A percentile compares a stretch with the other conserved stretches of the same genome.
phyloP scores from a whole-genome alignment of 1,140 invertebrate genomes.

The Hycleus cichorii region DNA sequence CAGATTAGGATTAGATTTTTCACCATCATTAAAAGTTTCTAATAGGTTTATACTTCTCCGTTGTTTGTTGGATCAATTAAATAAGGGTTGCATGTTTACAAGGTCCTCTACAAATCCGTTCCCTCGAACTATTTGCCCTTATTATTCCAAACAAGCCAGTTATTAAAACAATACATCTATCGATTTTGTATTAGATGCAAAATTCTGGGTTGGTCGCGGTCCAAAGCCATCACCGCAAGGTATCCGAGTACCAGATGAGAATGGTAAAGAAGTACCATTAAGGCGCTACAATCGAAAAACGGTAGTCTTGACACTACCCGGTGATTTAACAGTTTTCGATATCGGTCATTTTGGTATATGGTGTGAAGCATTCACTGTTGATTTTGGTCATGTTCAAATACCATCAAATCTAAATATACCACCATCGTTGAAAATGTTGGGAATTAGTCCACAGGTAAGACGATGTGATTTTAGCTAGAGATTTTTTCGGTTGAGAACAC shows the following conservation, averaged over 20 bases:
- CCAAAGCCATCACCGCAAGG: slow-evolving; percentile 70
- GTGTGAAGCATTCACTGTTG: slow-evolving; percentile 82
- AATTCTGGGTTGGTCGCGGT: slow-evolving; percentile 83
- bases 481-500: background rate
- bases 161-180: background rate
- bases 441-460: slow-evolving; percentile 84
- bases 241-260: slow-evolving; percentile 78
- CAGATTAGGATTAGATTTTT: too few species aligned
- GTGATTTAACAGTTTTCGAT: slow-evolving; percentile 70
- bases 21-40: too few species aligned
- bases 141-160: background rate
- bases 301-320: slow-evolving; percentile 77
- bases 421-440: slow-evolving; percentile 86
- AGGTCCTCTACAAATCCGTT: background rate
- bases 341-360: slow-evolving; percentile 81
- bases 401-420: slow-evolving; percentile 70
- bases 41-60: too few species aligned
- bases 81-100: background rate
- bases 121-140: background rate
- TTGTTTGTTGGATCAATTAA: background rate
- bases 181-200: slow-evolving; percentile 61
- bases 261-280: slow-evolving; percentile 73
- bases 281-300: slow-evolving; percentile 75
- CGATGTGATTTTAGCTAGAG: background rate
- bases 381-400: slow-evolving; percentile 80